Evolutionary conservation across 2,797 vertebrate genomes (phyloP).

Genomic region (Neoniphon sammara): DNA sequence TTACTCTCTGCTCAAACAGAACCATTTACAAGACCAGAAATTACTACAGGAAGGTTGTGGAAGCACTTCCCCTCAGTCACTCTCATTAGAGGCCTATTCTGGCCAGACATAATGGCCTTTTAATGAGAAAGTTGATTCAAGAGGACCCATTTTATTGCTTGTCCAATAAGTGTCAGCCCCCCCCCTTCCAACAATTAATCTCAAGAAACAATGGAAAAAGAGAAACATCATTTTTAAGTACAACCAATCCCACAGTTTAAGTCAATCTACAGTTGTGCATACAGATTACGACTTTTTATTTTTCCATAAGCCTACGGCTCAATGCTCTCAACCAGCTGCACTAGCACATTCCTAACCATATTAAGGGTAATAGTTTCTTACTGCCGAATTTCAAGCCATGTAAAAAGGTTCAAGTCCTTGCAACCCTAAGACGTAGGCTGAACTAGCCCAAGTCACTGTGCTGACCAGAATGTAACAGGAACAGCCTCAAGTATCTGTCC

Average conservation of each 20-base stretch:
- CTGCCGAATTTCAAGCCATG: constrained; percentile 14
- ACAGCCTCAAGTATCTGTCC: constrained; percentile 11
- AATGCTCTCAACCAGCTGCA: constrained; percentile 16
- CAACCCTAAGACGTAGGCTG: background rate
- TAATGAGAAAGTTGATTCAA: constrained; percentile 54
- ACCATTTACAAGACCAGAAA: constrained; percentile 35
- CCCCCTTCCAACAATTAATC: constrained; percentile 40
- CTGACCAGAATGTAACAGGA: background rate
- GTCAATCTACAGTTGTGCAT: background rate
- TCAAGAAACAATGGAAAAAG: constrained; percentile 20
- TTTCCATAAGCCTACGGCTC: background rate
- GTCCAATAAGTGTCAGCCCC: constrained; percentile 37
- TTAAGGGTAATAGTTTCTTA: constrained; percentile 4
- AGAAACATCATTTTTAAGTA: constrained; percentile 33
- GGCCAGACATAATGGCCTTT: constrained; percentile 50
- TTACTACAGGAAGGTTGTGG: constrained; percentile 33
- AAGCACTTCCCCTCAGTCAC: constrained; percentile 26
- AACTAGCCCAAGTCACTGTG: constrained; percentile 7
- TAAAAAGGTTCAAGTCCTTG: constrained; percentile 10
- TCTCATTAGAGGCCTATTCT: constrained; percentile 53
- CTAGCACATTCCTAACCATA: constrained; percentile 17
- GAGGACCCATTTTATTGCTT: constrained; percentile 49
- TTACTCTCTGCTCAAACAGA: constrained; percentile 11
- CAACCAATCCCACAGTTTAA: constrained; percentile 31
- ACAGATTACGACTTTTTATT: background rate